Base-by-base conservation (phyloP, 2,888 invertebrate genomes). In the Ectobius pallidus region DNA sequence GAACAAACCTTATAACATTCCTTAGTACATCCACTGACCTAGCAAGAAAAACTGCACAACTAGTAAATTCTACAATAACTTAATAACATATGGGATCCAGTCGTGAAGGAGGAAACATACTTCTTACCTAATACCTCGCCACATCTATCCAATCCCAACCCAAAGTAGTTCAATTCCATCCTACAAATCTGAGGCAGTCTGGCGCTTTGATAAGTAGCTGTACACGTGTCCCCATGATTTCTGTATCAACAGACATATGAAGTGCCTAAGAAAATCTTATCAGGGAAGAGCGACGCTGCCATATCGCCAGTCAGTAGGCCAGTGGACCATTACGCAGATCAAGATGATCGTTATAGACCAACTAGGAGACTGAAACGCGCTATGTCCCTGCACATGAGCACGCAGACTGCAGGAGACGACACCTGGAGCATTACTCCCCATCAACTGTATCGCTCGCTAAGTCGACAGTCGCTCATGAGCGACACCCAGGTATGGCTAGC, bases 401-500 rank as follows among this genome's bases (percentile, higher is more conserved):
- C 73, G 6, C 75, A 72, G 71, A 72, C 75, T 30, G 42, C 44
- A 44, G n/a, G n/a, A n/a, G 72, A 73, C 11, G 76, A 77, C 39
- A 65, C 76, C 74, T 74, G 77, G 78, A 81, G 46, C 81, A 18
- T 82, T 83, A 14, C 82, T 83, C 71, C 74, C 30, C 61, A 71
- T 82, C 85, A 85, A 30, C 84, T 89, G 74, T 87, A 88, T 77
- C 84, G 89, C 75, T 89, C 89, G n/a, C 85, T 87, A 70, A 90
- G 90, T 80, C 83, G 90, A 72, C 89, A 89, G 77, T 90, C 90
- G 1, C 84, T 90, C 75, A 88, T 89, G 69, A 89, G 89, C 78
- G 90, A 91, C 79, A 89, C 90, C 3, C 87, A 89, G 81, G 91
- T 90, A 81, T 27, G 72, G 16, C 44, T 42, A 39, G 30, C 22